These are phyloP conservation scores for Denticeps clupeoides DNA, from an alignment of 2,797 vertebrate genomes.

Conservation along the genomic window DNA sequence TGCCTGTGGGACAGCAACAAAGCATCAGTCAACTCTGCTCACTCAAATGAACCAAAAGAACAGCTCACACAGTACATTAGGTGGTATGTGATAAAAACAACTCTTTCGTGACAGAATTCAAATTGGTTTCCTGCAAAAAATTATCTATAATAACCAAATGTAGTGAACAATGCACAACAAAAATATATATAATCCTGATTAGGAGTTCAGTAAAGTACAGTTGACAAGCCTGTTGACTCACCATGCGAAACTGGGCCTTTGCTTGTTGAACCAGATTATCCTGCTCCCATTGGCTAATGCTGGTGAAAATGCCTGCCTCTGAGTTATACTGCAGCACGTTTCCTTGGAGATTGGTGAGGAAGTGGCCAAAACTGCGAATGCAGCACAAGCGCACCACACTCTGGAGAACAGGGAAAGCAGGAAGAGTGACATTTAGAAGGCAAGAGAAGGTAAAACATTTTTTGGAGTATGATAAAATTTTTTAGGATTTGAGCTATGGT, in stretches of 20 bases:
- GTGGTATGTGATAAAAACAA: too few relatives aligned
- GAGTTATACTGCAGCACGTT: conserved; percentile 91
- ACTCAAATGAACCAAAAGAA: too few relatives aligned
- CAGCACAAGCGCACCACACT: conserved; percentile 79
- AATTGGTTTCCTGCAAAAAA: too few relatives aligned
- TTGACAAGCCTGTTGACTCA: conserved; percentile 46
- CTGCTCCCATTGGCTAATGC: conserved; percentile 76
- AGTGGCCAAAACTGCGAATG: conserved; percentile 93
- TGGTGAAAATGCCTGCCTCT: conserved; percentile 91
- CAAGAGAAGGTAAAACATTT: conserved; percentile 1
- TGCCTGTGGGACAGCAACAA: conserved; percentile 54
- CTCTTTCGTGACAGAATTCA: too few relatives aligned
- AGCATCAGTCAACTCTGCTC: not conserved
- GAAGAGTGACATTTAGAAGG: not conserved
- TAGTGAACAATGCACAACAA: too few relatives aligned
- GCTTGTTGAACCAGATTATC: conserved; percentile 84
- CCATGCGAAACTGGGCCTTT: conserved; percentile 96
- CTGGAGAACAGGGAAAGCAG: conserved; percentile 42
- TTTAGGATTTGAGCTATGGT: too few relatives aligned
- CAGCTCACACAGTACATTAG: too few relatives aligned
- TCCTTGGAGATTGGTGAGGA: conserved; percentile 83
- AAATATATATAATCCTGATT: too few relatives aligned
- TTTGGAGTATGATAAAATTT: too few relatives aligned
- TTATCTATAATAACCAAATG: too few relatives aligned
- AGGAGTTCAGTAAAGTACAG: not conserved